A percentile compares a stretch with the other conserved stretches of the same genome.
Evolutionary conservation across 1,140 invertebrate genomes (phyloP).

Genomic region (Brachionus calyciflorus): DNA sequence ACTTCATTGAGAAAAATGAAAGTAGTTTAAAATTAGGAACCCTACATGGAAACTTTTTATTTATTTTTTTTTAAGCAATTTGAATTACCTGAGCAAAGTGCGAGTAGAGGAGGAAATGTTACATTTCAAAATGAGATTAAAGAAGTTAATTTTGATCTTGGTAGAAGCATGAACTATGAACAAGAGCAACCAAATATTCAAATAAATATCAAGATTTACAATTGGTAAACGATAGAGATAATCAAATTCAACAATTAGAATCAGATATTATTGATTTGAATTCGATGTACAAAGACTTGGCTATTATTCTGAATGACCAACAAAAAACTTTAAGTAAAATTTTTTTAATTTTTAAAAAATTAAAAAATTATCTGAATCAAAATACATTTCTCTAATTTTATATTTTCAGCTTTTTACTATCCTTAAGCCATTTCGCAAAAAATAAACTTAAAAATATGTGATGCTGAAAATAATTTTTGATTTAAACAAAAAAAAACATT

Average conservation of each 20-base stretch:
- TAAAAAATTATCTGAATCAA: no score
- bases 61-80: background rate
- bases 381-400: no score
- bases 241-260: slow-evolving; percentile 44
- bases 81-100: background rate
- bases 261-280: slow-evolving; percentile 46
- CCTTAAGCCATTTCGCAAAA: no score
- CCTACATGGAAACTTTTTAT: background rate
- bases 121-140: background rate
- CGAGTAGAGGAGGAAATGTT: background rate
- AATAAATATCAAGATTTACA: slow-evolving; percentile 25
- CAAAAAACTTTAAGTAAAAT: no score
- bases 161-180: background rate
- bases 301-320: slow-evolving; percentile 46
- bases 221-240: slow-evolving; percentile 8
- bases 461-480: no score
- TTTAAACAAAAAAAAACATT: no score
- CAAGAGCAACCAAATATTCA: slow-evolving; percentile 11
- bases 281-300: slow-evolving; percentile 46
- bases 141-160: background rate
- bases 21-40: background rate
- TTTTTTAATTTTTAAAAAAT: no score
- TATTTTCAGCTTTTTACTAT: no score
- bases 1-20: slow-evolving; percentile 10
- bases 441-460: no score